These are phyloP conservation scores for Seira sanloemensis DNA, from an alignment of 2,888 invertebrate genomes.

Conservation along the genomic window DNA sequence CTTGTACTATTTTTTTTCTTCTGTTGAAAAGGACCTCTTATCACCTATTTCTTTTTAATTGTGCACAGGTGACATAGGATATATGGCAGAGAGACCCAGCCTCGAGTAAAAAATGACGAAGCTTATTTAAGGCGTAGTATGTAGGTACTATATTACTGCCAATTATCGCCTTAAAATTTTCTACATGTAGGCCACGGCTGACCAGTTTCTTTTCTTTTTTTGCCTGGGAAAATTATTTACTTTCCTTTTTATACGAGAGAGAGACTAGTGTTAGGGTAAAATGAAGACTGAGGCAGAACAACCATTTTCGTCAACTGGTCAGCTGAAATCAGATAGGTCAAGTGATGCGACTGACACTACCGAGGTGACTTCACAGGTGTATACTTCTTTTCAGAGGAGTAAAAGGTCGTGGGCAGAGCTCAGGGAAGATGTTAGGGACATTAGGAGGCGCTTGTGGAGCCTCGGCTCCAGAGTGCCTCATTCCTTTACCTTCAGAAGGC, in stretches of 20 bases:
- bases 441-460: constrained; percentile 86
- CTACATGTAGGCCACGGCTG: neutral
- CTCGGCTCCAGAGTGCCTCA: constrained; percentile 89
- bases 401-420: constrained; percentile 85
- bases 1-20: neutral
- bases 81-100: neutral
- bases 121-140: neutral
- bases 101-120: neutral
- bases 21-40: neutral
- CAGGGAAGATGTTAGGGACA: constrained; percentile 86
- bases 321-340: constrained; percentile 39
- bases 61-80: neutral
- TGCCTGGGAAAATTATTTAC: neutral
- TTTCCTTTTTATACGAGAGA: too few species aligned
- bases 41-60: neutral
- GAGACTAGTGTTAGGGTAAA: too few species aligned
- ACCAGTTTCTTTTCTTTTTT: neutral
- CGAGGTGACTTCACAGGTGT: constrained; percentile 17
- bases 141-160: neutral
- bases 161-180: neutral
- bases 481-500: constrained; percentile 86
- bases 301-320: constrained; percentile 42
- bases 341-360: constrained; percentile 3
- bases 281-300: constrained; percentile 69
- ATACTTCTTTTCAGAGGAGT: constrained; percentile 54